Evolutionary conservation across 2,797 vertebrate genomes (phyloP), one percentile per base, ranked within the genome.

Genomic region (Stomatorhinus walkeri): DNA sequence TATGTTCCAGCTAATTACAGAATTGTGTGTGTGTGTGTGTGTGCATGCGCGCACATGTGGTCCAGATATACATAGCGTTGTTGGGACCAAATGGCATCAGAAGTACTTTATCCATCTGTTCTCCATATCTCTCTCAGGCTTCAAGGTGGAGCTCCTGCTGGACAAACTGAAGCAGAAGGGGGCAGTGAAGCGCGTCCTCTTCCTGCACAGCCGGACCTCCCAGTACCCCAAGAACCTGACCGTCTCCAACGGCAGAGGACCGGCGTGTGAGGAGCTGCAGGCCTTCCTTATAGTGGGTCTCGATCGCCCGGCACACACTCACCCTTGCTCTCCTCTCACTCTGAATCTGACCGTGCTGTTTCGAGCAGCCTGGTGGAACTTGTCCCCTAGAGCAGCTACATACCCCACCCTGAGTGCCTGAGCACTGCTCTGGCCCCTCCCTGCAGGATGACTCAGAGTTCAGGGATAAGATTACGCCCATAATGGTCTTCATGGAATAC

Each of bases 121-220:
- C 46, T 19, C 43, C 8, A 49, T 1, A 86, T 91, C 92, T 87
- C 88, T 87, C 87, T 14, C 94, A 99, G 98, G 92, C 88, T 99
- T 99, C 90, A 96, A 95, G 16, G 96, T 99, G 91, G 96, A 98
- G 88, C 93, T 99, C 56, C 93, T 96, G 52, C 76, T 99, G 96
- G 98, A 99, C 93, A 98, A 97, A 59, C 96, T 98, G 81, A 99
- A 99, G 91, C 98, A 98, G 92, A 99, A 99, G 90, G 98, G 98
- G 91, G 94, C 97, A 0, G 97, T 97, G 36, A 97, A 98, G 89
- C 96, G 98, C 4, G 97, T 96, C 48, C 94, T 98, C 7, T 99
- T 99, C 92, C 94, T 99, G 16, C 95, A 97, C 92, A 95, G 92
- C 86, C 93, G 72, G 10, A 94, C 94, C 85, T 94, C 96, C 0